Base-by-base conservation (phyloP, 2,797 vertebrate species). In the Spea hammondii region DNA sequence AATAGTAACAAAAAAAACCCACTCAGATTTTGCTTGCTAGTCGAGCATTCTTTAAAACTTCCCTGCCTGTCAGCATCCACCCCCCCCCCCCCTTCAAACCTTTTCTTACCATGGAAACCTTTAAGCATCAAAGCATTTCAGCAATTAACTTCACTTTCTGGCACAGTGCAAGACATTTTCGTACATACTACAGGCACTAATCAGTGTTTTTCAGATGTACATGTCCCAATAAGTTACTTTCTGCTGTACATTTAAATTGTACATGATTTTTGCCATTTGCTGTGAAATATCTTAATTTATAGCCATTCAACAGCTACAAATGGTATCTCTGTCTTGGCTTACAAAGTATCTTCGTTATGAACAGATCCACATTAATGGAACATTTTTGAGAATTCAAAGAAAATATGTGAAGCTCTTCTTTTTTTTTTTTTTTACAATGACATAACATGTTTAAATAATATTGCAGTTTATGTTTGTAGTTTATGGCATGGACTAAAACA, bases 131-230 rank as follows among this genome's bases (percentile, higher is more conserved):
- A 77, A 77, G 73, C 74, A 76, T 81, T 72, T 62, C 74, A 72
- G 79, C 79, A 81, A 81, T 81, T 81, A 81, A 72, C 74, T 81
- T 81, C 69, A 72, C 79, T 81, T 77, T 81, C 64, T 81, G 79
- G 74, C 51, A 72, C 69, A 76, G 74, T 77, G 51, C 74, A 76
- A 81, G 62, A 57, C 79, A 72, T 77, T 81, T 72, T 51, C 47
- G 72, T 80, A 53, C 60, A 69, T 54, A 72, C 79, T 76, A 72
- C 74, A 76, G 62, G 76, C 68, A 72, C 74, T 72, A 81, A 77
- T 81, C 79, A 81, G 68, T 76, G 53, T 77, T 72, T 80, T 81
- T 72, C 47, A 62, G 70, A 76, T 59, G 62, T 81, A 53, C 68
- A 76, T 66, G 12, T 55, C 71, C 54, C 70, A 62, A 76, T 76